Base-by-base conservation (phyloP, 2,113 vertebrate species). In the Peromyscus maniculatus region DNA sequence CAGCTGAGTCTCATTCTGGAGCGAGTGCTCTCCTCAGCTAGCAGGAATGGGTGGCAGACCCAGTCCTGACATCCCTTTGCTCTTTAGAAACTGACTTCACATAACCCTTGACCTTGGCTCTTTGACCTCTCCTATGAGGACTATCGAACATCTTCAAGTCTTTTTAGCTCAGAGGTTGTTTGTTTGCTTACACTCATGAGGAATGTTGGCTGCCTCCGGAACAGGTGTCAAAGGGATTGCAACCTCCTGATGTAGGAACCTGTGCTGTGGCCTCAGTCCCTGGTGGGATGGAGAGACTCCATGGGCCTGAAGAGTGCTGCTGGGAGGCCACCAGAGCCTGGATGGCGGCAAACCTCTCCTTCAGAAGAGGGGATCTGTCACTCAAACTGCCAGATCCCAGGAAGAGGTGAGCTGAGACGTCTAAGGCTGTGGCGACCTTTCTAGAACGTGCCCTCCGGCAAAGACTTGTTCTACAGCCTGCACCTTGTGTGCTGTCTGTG, bases 61-160 rank as follows among this genome's bases (percentile, higher is more conserved):
- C n/a, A 2, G 43, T 9, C 24, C 39, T 5, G 59, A 33, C 49
- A 62, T 36, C 82, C 24, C 1, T 36, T 17, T 49, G 33, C 28
- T 66, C 0, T 15, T 2, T 33, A 15, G n/a, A 33, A 49, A 17
- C 28, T 1, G 21, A 31, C 10, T 21, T 5, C 19, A 0, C 0
- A 0, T n/a, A 31, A 49, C 24, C 31, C 66, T 1, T 28, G 39
- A 17, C 22, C 43, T 57, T 16, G 22, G 19, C 49, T 87, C 43
- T 55, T 66, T 57, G 80, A 26, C 26, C 7, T 33, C 28, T 78
- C 26, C 69, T 31, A 7, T 22, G 72, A 78, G 13, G 15, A 3
- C 2, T 9, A 13, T 39, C 36, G 2, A 0, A 49, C 1, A 16
- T 2, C 74, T 22, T 28, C 22, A 33, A 15, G 26, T 26, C 55